phyloP scores from a whole-genome alignment of 2,888 invertebrate species.

The Ptychoptera contaminata region DNA sequence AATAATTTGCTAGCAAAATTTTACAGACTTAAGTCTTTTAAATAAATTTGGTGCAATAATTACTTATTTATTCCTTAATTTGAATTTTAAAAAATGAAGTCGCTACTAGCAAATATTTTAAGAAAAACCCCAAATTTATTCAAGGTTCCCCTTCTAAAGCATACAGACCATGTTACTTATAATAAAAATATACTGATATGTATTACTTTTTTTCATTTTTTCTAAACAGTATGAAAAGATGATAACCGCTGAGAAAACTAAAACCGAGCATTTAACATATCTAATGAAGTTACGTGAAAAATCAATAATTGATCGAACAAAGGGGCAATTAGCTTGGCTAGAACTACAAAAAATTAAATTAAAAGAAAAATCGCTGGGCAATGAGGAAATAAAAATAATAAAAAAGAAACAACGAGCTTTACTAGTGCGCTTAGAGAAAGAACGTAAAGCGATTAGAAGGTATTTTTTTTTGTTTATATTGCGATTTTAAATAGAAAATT shows the following conservation, averaged over 20 bases:
- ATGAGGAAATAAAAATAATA: slow-evolving; percentile 39
- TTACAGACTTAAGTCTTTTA: too few species aligned
- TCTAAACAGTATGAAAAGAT: slow-evolving; percentile 41
- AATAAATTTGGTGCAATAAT: too few species aligned
- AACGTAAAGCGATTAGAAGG: slow-evolving; percentile 51
- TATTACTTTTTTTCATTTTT: slow-evolving; percentile 5
- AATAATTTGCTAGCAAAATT: too few species aligned
- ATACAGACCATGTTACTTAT: neutral
- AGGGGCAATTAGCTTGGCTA: slow-evolving; percentile 44
- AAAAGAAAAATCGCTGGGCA: slow-evolving; percentile 35
- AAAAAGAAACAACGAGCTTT: slow-evolving; percentile 53
- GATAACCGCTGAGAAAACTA: slow-evolving; percentile 48
- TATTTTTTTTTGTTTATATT: too few species aligned
- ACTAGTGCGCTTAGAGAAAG: slow-evolving; percentile 46
- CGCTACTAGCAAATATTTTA: too few species aligned
- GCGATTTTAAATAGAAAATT: neutral
- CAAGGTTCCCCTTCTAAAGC: neutral
- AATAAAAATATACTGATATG: too few species aligned
- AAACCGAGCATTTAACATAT: slow-evolving; percentile 47
- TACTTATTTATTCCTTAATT: too few species aligned
- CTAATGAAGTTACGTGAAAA: slow-evolving; percentile 50
- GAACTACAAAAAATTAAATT: slow-evolving; percentile 47
- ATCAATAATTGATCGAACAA: slow-evolving; percentile 47
- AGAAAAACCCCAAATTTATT: too few species aligned
- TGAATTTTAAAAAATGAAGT: too few species aligned